These are phyloP conservation scores for Brachypalpus laphriformis DNA, from an alignment of 2,888 invertebrate genomes.

Conservation along the genomic window DNA sequence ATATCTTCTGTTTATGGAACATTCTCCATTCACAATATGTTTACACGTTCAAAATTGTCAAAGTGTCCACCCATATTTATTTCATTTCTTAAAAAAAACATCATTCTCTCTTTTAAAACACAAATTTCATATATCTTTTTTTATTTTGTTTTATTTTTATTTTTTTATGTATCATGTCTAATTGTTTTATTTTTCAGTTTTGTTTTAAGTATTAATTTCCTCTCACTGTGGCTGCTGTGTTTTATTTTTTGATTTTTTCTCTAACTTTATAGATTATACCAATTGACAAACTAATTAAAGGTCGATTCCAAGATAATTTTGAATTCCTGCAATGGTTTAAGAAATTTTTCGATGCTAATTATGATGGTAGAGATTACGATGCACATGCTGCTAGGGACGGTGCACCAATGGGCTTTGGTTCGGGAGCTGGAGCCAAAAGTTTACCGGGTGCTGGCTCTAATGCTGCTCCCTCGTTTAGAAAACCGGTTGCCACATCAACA, in stretches of 20 bases:
- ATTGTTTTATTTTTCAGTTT: constrained; percentile 63
- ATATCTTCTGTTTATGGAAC: neutral
- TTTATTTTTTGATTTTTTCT: constrained; percentile 75
- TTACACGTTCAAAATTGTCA: constrained; percentile 41
- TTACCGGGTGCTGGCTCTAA: constrained; percentile 79
- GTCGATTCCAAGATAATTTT: constrained; percentile 99
- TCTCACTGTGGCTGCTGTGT: constrained; percentile 46
- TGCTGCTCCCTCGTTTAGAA: constrained; percentile 77
- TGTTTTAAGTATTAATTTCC: constrained; percentile 27
- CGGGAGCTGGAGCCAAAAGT: constrained; percentile 79
- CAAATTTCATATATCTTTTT: constrained; percentile 62
- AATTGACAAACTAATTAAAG: constrained; percentile 92
- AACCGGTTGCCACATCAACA: constrained; percentile 75
- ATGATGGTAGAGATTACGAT: constrained; percentile 96
- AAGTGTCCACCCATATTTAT: constrained; percentile 24
- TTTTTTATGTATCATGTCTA: constrained; percentile 58
- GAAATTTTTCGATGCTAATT: constrained; percentile 99
- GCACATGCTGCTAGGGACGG: constrained; percentile 93
- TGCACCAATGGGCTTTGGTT: constrained; percentile 91
- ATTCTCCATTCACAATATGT: neutral
- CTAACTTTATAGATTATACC: constrained; percentile 82
- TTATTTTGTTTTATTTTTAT: constrained; percentile 47
- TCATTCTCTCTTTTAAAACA: constrained; percentile 73
- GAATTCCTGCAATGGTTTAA: constrained; percentile 99
- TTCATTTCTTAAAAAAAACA: constrained; percentile 5